Base-by-base conservation (phyloP, 2,797 vertebrate species). In the Microhierax caerulescens region DNA sequence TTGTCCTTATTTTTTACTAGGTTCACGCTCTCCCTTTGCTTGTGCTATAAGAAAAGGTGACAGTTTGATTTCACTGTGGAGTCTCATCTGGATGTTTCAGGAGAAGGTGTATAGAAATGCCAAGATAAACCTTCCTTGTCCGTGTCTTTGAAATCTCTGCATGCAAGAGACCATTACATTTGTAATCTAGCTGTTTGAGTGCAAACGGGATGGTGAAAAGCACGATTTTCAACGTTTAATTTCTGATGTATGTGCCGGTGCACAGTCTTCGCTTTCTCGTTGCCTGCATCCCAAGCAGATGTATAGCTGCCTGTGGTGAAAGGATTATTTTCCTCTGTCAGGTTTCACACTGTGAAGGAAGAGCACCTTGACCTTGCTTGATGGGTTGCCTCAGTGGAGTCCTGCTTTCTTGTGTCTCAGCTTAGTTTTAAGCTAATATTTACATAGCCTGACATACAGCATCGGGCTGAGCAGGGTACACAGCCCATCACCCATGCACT, bases 281-380 rank as follows among this genome's bases (percentile, higher is more conserved):
- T 47, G 5, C 54, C 25, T 1, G 2, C 54, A 37, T 76, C 0
- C 51, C 6, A 7, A 76, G 24, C 28, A 68, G 39, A n/a, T 13
- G 8, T 47, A 32, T 23, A 85, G 30, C 10, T 36, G 5, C 48
- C 25, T 30, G 28, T 60, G 21, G 41, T 5, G 60, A 91, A 16
- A 74, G 11, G 25, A 53, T 72, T 81, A 23, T 75, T 86, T 78
- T 81, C 21, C 23, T 79, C 51, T 72, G 32, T 47, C 65, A 63
- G n/a, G 9, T 72, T 86, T 86, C 80, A 27, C 8, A 32, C 25
- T 8, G 7, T 9, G 69, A 88, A 82, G 27, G 27, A 82, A n/a
- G 50, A 85, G 14, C 30, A 69, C 65, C 54, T 67, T 81, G 69
- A 54, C 37, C 41, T 88, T 86, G 51, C 30, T 51, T 45, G 12